Evolutionary conservation across 1,140 invertebrate species (phyloP).

Genomic region (Steinernema khuongi): DNA sequence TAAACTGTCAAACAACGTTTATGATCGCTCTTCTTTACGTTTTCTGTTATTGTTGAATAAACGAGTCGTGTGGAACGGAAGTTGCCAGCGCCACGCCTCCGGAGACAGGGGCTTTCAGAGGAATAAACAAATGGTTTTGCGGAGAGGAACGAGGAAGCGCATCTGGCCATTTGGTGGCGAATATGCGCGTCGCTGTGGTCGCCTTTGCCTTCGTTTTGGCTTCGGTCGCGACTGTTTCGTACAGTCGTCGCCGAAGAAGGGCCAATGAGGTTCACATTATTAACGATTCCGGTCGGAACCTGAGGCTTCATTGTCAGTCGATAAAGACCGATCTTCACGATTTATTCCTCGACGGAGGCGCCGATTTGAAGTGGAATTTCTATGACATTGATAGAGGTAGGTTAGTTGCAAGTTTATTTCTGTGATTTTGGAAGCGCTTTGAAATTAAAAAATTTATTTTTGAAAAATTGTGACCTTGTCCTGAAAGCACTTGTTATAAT

Average conservation of each 20-base stretch:
- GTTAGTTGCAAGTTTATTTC: neutral
- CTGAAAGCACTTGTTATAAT: too few relatives aligned
- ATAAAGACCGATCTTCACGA: slow-evolving; percentile 30
- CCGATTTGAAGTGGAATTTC: slow-evolving; percentile 32
- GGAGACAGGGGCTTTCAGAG: too few relatives aligned
- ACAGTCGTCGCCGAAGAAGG: neutral
- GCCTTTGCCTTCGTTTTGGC: neutral
- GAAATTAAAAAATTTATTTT: neutral
- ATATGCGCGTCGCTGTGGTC: neutral
- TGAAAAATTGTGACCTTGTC: slow-evolving; percentile 22
- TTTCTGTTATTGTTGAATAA: slow-evolving; percentile 17
- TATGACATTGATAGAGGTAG: slow-evolving; percentile 37
- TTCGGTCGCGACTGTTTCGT: neutral
- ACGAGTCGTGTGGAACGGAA: slow-evolving; percentile 5
- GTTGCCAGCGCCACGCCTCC: too few relatives aligned
- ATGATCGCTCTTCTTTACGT: neutral
- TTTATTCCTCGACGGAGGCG: slow-evolving; percentile 22
- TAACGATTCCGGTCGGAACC: slow-evolving; percentile 29
- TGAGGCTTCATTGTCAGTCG: slow-evolving; percentile 33
- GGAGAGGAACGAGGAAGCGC: too few relatives aligned
- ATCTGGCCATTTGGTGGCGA: neutral
- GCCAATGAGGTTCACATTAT: slow-evolving; percentile 26
- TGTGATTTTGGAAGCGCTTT: slow-evolving; percentile 19
- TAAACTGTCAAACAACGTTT: neutral
- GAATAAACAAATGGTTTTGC: too few relatives aligned